Conservation (phyloP, 2,113 vertebrate species). For the Sterna hirundo region DNA sequence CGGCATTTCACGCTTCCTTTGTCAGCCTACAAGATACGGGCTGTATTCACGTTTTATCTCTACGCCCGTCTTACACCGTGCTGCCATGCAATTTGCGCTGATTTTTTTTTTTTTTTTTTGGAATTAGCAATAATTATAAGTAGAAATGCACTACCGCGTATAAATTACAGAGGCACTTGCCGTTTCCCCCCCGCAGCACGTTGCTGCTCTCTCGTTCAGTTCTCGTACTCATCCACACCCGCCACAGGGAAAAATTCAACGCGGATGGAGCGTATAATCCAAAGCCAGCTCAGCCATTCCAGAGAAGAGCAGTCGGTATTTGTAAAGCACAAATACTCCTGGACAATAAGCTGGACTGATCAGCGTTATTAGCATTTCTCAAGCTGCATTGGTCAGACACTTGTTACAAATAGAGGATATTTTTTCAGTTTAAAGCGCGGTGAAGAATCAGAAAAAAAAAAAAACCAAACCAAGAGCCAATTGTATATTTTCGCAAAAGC, state of each 20-base stretch:
- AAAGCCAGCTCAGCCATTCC: neutral
- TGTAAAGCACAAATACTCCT: neutral
- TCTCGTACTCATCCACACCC: neutral
- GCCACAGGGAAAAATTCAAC: neutral
- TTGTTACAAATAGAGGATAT: neutral
- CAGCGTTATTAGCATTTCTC: neutral
- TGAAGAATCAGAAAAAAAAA: neutral
- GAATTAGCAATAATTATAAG: constrained; percentile 30
- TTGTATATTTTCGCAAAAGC: neutral
- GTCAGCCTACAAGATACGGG: neutral
- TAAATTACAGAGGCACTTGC: neutral
- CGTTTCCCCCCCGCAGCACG: neutral
- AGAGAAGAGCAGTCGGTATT: neutral
- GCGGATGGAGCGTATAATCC: neutral
- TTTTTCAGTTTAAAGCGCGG: neutral
- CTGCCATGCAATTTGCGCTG: neutral
- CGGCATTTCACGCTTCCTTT: neutral
- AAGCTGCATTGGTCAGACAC: neutral
- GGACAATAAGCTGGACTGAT: neutral
- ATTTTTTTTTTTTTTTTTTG: neutral
- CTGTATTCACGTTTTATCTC: neutral
- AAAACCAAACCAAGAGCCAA: too few species aligned
- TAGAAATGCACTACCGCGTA: neutral
- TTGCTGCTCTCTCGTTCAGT: neutral
- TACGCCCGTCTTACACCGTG: neutral